These are phyloP conservation scores for Daubentonia madagascariensis DNA, from an alignment of 2,113 vertebrate species.

Conservation along the genomic window DNA sequence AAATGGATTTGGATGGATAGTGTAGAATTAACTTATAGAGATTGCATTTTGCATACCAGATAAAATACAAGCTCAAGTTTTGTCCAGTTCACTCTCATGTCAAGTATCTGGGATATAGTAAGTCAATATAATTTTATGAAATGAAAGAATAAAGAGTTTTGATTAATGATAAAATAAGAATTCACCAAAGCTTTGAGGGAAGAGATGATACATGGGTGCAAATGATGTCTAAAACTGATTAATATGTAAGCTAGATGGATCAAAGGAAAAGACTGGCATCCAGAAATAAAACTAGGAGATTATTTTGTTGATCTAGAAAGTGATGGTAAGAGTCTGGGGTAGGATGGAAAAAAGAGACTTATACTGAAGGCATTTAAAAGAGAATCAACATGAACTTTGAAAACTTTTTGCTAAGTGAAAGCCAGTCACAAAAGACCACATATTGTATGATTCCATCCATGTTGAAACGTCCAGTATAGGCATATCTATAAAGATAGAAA, in stretches of 20 bases:
- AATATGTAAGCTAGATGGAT: neutral
- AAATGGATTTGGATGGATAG: neutral
- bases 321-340: neutral
- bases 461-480: neutral
- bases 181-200: slow-evolving; percentile 16
- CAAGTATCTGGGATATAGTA: neutral
- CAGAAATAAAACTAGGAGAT: neutral
- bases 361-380: neutral
- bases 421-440: neutral
- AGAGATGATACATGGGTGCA: neutral
- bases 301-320: neutral
- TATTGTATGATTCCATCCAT: neutral
- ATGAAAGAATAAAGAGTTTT: neutral
- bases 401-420: slow-evolving; percentile 6
- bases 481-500: neutral
- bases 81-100: neutral
- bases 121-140: neutral
- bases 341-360: neutral
- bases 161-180: slow-evolving; percentile 16
- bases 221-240: neutral
- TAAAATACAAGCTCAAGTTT: neutral
- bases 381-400: neutral
- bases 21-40: neutral
- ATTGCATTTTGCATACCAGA: neutral
- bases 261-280: neutral